Evolutionary conservation across 2,888 invertebrate genomes (phyloP).

Genomic region (Drosophila anomalipes): DNA sequence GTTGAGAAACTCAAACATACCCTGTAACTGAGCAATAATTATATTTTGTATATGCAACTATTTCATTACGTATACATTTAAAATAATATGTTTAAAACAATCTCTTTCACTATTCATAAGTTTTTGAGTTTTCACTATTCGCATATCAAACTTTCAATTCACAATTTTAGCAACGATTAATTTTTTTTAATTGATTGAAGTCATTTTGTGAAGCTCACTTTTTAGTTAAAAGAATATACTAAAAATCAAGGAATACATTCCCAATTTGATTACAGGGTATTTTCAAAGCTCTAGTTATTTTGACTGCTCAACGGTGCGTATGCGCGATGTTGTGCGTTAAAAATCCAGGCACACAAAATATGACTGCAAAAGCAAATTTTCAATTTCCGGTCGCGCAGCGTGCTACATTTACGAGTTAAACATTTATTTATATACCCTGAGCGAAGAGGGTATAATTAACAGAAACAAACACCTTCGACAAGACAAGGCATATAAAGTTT

Average conservation of each 20-base stretch:
- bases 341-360: slow-evolving; percentile 16
- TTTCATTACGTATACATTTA: background rate
- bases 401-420: slow-evolving; percentile 46
- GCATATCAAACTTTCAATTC: background rate
- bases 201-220: background rate
- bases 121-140: background rate
- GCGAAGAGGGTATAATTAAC: background rate
- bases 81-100: background rate
- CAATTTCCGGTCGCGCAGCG: slow-evolving; percentile 69
- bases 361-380: slow-evolving; percentile 4
- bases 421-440: slow-evolving; percentile 30
- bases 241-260: background rate
- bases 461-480: background rate
- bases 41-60: background rate
- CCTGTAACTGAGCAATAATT: background rate
- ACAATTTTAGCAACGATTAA: background rate
- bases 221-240: background rate
- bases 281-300: slow-evolving; percentile 1
- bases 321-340: slow-evolving; percentile 28
- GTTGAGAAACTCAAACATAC: background rate
- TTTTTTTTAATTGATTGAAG: background rate
- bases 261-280: background rate
- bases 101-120: too few species aligned
- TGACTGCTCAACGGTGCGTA: slow-evolving; percentile 39
- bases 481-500: background rate